phyloP scores from a whole-genome alignment of 2,797 vertebrate species.

The Rhinoraja longicauda region DNA sequence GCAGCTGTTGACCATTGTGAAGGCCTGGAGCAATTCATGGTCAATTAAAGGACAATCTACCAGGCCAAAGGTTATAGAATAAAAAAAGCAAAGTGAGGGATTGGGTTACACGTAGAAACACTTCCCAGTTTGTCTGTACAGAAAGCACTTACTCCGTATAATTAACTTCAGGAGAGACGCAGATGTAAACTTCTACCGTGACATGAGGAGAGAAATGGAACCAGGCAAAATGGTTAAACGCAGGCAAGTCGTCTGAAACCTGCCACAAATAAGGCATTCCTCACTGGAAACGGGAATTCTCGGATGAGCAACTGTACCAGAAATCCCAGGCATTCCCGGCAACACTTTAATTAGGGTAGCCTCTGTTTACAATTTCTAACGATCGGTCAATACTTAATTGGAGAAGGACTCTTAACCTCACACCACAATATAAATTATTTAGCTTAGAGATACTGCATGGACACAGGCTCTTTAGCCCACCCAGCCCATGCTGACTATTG shows the following conservation, averaged over 20 bases:
- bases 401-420: not conserved
- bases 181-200: constrained; percentile 1
- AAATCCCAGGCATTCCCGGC: not conserved
- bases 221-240: not conserved
- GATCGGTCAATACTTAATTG: not conserved
- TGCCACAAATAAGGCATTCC: not conserved
- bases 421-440: too few relatives aligned
- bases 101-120: constrained; percentile 43
- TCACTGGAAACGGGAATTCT: not conserved
- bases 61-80: constrained; percentile 46
- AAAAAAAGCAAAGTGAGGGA: constrained; percentile 42
- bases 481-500: too few relatives aligned
- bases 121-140: constrained; percentile 48
- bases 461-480: too few relatives aligned
- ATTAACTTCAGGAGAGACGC: constrained; percentile 53
- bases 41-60: constrained; percentile 40
- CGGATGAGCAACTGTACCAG: too few relatives aligned
- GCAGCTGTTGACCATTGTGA: constrained; percentile 36
- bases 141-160: constrained; percentile 52
- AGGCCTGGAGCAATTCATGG: constrained; percentile 39
- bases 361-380: not conserved
- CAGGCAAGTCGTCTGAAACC: not conserved
- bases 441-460: too few relatives aligned
- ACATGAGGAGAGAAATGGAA: constrained; percentile 8
- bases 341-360: not conserved